These are phyloP conservation scores for Hydroisotoma schaefferi DNA, from an alignment of 2,888 invertebrate species.

Conservation along the genomic window DNA sequence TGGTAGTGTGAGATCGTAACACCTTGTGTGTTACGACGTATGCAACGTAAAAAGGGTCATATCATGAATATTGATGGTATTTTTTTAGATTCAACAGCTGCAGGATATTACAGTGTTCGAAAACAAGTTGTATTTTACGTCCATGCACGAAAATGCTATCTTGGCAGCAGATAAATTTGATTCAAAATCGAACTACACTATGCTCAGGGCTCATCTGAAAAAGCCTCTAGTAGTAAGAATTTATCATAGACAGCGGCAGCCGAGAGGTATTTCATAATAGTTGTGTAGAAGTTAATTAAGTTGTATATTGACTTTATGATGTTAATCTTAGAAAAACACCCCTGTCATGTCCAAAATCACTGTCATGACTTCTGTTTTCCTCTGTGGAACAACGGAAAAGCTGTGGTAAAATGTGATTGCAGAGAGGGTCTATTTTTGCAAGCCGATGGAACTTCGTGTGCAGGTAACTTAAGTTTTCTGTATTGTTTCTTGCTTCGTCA, in stretches of 20 bases:
- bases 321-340: slow-evolving; percentile 16
- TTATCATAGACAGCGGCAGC: slow-evolving; percentile 74
- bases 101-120: slow-evolving; percentile 71
- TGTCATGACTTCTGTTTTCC: slow-evolving; percentile 76
- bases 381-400: slow-evolving; percentile 57
- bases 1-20: too few species aligned
- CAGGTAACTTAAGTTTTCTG: neutral
- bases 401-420: slow-evolving; percentile 53
- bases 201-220: slow-evolving; percentile 56
- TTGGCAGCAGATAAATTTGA: slow-evolving; percentile 61
- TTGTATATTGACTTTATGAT: neutral
- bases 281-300: neutral
- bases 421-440: slow-evolving; percentile 37
- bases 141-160: slow-evolving; percentile 63
- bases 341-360: slow-evolving; percentile 21
- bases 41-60: too few species aligned
- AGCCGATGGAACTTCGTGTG: slow-evolving; percentile 20
- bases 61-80: too few species aligned
- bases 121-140: slow-evolving; percentile 68
- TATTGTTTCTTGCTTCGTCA: too few species aligned
- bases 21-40: too few species aligned
- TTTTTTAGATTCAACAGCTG: slow-evolving; percentile 61
- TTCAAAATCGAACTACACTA: slow-evolving; percentile 53
- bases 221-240: slow-evolving; percentile 66
- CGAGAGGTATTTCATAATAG: slow-evolving; percentile 57